Base-by-base conservation (phyloP, 1,140 invertebrate genomes). In the Bilobella aurantiaca region DNA sequence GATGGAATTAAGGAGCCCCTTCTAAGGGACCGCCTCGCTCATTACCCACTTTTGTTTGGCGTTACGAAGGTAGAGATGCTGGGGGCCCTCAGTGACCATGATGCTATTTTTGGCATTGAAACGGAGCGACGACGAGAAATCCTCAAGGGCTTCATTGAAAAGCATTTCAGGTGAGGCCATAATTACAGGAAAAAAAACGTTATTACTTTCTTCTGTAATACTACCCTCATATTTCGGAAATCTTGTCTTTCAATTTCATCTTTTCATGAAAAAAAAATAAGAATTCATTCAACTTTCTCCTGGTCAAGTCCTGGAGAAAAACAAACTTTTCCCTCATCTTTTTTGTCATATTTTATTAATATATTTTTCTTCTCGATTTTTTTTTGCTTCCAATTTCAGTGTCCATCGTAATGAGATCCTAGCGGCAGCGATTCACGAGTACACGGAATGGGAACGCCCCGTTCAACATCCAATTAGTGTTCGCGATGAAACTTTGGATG, bases 341-440 rank as follows among this genome's bases (percentile, higher is more conserved):
- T n/a, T n/a, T n/a, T n/a, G n/a, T n/a, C n/a, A n/a, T n/a, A n/a
- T n/a, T n/a, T n/a, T n/a, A n/a, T n/a, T n/a, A n/a, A n/a, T n/a
- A n/a, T n/a, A n/a, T n/a, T n/a, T n/a, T n/a, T n/a, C n/a, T n/a
- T n/a, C n/a, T n/a, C n/a, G n/a, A n/a, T n/a, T n/a, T n/a, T n/a
- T n/a, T n/a, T n/a, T 8, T 3, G 47, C 23, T 59, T 31, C 42
- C n/a, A n/a, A 62, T 46, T 32, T 63, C 59, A 75, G 77, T 65
- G 95, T 91, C 78, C 94, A 98, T 77, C 82, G 96, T 68, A 93
- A 93, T 74, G 94, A 98, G 78, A 96, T 98, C 75, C 95, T 95
- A 79, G 93, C 95, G 74, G 96, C 95, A 46, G 87, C 92, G 23
- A 88, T 97, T 69, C 96, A 98, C 78, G 93, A 98, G 76, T 99